A percentile compares a stretch with the other conserved stretches of the same genome.
Evolutionary conservation across 2,113 vertebrate genomes (phyloP).

Genomic region (Coptodon rendalli): DNA sequence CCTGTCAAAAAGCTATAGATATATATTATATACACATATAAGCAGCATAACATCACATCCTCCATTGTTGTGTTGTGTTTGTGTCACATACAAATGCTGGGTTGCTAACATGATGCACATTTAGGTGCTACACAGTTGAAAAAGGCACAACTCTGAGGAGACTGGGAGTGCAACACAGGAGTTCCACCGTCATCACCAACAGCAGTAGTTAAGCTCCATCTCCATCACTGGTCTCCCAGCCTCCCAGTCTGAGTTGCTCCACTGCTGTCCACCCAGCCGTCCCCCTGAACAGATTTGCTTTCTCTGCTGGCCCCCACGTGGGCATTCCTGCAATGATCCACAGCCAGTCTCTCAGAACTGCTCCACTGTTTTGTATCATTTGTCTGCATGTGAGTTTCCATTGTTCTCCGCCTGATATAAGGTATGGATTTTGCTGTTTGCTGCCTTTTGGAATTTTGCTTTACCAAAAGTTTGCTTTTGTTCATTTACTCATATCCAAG

Average conservation of each 20-base stretch:
- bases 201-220: not conserved
- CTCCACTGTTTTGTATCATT: not conserved
- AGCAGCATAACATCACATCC: not conserved
- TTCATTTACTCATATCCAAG: not conserved
- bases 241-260: not conserved
- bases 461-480: not conserved
- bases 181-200: not conserved
- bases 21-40: not conserved
- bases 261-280: not conserved
- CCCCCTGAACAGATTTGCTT: not conserved
- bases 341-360: not conserved
- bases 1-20: not conserved
- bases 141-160: not conserved
- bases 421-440: not conserved
- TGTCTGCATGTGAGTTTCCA: not conserved
- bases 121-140: not conserved
- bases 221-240: not conserved
- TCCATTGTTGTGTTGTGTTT: not conserved
- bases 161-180: not conserved
- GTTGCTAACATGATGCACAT: not conserved
- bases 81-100: not conserved
- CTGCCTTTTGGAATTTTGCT: not conserved
- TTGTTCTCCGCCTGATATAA: not conserved
- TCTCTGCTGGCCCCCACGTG: rapidly evolving
- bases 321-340: not conserved